Conservation (phyloP, 1,140 invertebrate genomes). For the Psix sp. region DNA sequence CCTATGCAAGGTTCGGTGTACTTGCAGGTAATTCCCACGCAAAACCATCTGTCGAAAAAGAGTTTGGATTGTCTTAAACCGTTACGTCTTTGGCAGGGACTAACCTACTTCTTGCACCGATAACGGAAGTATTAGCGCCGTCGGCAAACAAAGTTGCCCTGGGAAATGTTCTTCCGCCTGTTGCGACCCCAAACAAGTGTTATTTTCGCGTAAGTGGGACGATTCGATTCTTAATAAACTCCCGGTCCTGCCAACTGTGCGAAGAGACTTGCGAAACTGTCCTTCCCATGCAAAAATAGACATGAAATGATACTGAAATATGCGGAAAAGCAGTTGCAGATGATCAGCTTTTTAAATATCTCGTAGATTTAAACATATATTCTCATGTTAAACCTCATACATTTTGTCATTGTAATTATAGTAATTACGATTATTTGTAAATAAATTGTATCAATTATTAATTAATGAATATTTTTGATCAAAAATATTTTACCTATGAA, state of each 20-base stretch:
- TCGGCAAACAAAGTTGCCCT: conserved; percentile 36
- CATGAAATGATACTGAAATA: conserved; percentile 6
- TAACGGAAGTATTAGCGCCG: conserved; percentile 49
- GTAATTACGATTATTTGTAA: too few relatives aligned
- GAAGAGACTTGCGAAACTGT: conserved; percentile 34
- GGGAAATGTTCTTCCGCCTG: conserved; percentile 35
- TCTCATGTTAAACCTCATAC: too few relatives aligned
- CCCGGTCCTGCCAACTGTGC: conserved; percentile 36
- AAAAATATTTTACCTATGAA: too few relatives aligned
- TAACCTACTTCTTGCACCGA: conserved; percentile 52
- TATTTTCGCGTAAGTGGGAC: conserved; percentile 51
- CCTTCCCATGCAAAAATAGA: conserved; percentile 49
- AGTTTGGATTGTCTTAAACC: conserved; percentile 24
- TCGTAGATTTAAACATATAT: neutral
- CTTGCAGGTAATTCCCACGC: conserved; percentile 26
- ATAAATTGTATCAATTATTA: too few relatives aligned
- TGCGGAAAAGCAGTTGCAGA: conserved; percentile 19
- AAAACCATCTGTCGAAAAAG: conserved; percentile 30
- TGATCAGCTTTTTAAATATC: neutral
- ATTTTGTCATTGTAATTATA: too few relatives aligned
- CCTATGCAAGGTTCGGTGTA: too few relatives aligned
- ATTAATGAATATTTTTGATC: too few relatives aligned
- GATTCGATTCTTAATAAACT: conserved; percentile 49
- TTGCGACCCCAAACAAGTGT: conserved; percentile 29
- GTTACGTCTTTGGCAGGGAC: conserved; percentile 35